Base-by-base conservation (phyloP, 1,140 invertebrate species). In the Andrena cerasifolii region DNA sequence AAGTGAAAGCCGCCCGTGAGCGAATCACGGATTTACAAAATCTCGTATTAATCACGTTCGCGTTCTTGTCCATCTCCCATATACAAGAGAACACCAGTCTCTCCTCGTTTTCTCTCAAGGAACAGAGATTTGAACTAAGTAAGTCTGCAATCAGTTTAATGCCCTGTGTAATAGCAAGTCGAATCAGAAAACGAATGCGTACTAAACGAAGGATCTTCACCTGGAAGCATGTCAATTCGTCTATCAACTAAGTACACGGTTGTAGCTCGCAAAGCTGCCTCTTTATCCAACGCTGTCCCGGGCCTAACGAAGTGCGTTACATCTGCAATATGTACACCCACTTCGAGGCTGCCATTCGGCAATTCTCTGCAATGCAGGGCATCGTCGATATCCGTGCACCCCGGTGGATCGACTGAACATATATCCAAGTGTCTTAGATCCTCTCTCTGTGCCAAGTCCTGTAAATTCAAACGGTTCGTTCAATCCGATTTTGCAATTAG, bases 331-430 rank as follows among this genome's bases (percentile, higher is more conserved):
- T 99, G 98, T 0, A 99, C 98, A 10, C 98, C 98, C 78, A 99
- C 97, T 93, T 99, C 96, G 43, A 94, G 94, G 82, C 97, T 97
- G 4, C 95, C 96, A 90, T 97, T 96, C 0, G 94, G 93, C 21
- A 99, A 89, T 40, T 94, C 88, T 51, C 95, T 93, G 87, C 98
- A 99, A 92, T 99, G 99, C 1, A 99, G 92, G 0, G 99, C 99
- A 93, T 99, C 99, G 92, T 99, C 99, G 83, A 99, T 99, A 91
- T 99, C 99, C 2, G 99, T 99, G 93, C 99, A 99, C 0, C 99
- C 99, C 1, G 98, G 98, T 31, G 99, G 99, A 94, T 99, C 99
- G 0, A 99, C 99, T 2, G 98, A 99, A 88, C 98, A 99, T 43
- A 99, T 95, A 86, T 96, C 94, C 8, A 99, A 87, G 72, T 97